Conservation (phyloP, 2,797 vertebrate species). For the Clarias pachynema region DNA sequence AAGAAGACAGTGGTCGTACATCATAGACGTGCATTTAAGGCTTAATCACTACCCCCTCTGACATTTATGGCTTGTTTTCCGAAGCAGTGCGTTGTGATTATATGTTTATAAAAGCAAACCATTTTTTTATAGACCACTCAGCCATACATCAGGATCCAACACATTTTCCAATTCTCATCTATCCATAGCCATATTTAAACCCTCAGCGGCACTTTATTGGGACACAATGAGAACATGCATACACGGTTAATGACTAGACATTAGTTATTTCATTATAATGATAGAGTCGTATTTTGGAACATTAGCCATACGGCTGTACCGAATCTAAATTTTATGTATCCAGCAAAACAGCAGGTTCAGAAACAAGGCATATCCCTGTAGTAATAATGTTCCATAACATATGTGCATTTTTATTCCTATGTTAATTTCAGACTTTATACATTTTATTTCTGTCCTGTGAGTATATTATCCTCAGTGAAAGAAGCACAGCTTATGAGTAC, state of each 20-base stretch:
- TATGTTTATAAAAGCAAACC: conserved; percentile 33
- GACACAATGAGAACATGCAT: background rate
- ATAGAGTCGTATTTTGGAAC: background rate
- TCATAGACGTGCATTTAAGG: background rate
- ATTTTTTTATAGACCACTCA: conserved; percentile 28
- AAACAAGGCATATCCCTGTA: background rate
- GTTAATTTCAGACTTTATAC: background rate
- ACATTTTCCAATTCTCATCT: conserved; percentile 47
- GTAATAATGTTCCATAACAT: background rate
- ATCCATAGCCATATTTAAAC: conserved; percentile 46
- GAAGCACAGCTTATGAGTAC: background rate
- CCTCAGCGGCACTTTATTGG: background rate
- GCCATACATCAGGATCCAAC: background rate
- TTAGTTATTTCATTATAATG: background rate
- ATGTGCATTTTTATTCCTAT: background rate
- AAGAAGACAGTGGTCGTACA: background rate
- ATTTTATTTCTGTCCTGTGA: no score
- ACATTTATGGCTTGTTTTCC: conserved; percentile 32
- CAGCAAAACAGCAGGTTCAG: background rate
- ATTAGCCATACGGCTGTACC: background rate
- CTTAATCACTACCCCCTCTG: conserved; percentile 13
- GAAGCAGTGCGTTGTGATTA: conserved; percentile 27
- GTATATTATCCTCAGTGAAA: background rate
- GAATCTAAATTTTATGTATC: background rate
- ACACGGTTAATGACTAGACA: background rate